Evolutionary conservation across 37 sponge, comb jelly and placozoan genomes (phyloP).

Genomic region (Hexactinellida sp.): DNA sequence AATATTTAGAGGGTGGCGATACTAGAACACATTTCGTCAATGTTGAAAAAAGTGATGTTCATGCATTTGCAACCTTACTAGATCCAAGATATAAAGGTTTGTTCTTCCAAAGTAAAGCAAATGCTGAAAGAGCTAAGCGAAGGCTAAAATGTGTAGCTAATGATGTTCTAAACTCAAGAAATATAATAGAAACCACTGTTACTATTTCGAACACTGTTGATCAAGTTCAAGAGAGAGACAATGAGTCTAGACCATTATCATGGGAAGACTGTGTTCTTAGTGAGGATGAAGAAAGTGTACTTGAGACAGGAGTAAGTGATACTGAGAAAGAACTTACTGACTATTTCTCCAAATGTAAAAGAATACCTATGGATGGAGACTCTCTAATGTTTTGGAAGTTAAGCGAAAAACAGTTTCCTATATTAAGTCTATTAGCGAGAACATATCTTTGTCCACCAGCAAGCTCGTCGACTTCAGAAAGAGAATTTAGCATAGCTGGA

Average conservation of each 20-base stretch:
- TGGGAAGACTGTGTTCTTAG: conserved; percentile 13
- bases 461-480: background rate
- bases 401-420: background rate
- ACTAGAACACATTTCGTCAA: background rate
- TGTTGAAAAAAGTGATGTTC: background rate
- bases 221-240: background rate
- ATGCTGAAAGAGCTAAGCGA: background rate
- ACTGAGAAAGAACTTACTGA: background rate
- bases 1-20: conserved; percentile 15
- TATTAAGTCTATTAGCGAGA: background rate
- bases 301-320: background rate
- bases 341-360: conserved; percentile 1
- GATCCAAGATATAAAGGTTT: background rate
- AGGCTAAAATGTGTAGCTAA: background rate
- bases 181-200: background rate
- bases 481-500: conserved; percentile 13
- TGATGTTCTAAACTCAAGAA: background rate
- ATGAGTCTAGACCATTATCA: background rate
- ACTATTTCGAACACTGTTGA: background rate
- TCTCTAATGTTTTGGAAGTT: background rate
- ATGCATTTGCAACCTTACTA: background rate
- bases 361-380: conserved; percentile 7
- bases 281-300: conserved; percentile 4
- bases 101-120: background rate
- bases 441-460: background rate